A percentile compares a stretch with the other conserved stretches of the same genome.
Evolutionary conservation across 2,888 invertebrate species (phyloP).

Genomic region (Polylopha cassiicola): DNA sequence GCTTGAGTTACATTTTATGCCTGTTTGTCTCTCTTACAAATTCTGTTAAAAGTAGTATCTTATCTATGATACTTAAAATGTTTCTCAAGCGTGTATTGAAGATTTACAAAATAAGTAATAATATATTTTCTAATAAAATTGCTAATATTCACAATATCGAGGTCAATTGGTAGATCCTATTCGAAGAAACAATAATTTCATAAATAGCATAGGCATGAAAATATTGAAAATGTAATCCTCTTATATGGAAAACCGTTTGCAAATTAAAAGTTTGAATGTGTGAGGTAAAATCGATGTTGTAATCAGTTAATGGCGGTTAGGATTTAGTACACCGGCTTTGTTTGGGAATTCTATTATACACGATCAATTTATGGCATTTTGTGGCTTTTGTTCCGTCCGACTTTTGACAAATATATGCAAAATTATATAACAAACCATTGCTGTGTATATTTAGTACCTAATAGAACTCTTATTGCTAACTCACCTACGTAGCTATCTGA

Average conservation of each 20-base stretch:
- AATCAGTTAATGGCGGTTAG: slow-evolving; percentile 8
- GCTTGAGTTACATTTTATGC: too few relatives aligned
- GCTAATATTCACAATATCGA: too few relatives aligned
- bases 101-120: too few relatives aligned
- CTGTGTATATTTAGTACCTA: slow-evolving; percentile 10
- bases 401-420: slow-evolving; percentile 11
- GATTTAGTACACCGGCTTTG: slow-evolving; percentile 6
- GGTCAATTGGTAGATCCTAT: too few relatives aligned
- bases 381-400: slow-evolving; percentile 24
- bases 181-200: too few relatives aligned
- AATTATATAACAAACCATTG: slow-evolving; percentile 5
- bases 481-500: too few relatives aligned
- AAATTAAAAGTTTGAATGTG: slow-evolving; percentile 1
- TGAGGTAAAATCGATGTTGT: slow-evolving; percentile 2
- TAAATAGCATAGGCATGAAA: too few relatives aligned
- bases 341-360: slow-evolving; percentile 28
- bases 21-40: too few relatives aligned
- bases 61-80: too few relatives aligned
- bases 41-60: too few relatives aligned
- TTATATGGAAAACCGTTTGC: not conserved
- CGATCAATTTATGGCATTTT: slow-evolving; percentile 29
- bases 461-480: slow-evolving; percentile 3
- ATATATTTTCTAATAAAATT: too few relatives aligned
- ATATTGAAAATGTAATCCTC: not conserved
- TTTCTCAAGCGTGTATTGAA: too few relatives aligned